These are phyloP conservation scores for Dendrolimus kikuchii DNA, from an alignment of 1,140 invertebrate genomes.

Conservation along the genomic window DNA sequence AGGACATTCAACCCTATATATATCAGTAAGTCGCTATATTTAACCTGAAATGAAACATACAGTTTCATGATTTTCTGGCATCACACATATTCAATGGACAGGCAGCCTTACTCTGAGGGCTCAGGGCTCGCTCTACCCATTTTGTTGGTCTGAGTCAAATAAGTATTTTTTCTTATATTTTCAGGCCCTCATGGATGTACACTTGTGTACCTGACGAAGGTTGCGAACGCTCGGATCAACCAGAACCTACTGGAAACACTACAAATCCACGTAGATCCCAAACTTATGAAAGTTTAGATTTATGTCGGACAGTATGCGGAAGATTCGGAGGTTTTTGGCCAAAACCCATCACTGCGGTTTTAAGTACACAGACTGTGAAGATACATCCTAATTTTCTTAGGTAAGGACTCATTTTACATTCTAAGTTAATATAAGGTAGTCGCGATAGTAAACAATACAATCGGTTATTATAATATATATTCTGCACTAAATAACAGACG, in stretches of 20 bases:
- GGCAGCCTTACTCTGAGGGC: neutral
- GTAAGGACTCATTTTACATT: constrained; percentile 21
- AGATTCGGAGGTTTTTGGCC: constrained; percentile 81
- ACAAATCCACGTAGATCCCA: constrained; percentile 5
- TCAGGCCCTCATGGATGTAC: constrained; percentile 57
- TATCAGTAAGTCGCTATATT: constrained; percentile 35
- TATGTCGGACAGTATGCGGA: constrained; percentile 80
- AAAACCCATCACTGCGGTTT: constrained; percentile 72
- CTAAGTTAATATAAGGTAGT: no score
- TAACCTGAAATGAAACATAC: no score
- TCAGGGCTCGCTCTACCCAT: neutral
- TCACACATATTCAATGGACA: no score
- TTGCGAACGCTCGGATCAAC: constrained; percentile 38
- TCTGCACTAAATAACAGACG: no score
- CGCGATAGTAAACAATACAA: no score
- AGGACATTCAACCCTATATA: constrained; percentile 17
- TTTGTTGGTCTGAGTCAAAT: neutral
- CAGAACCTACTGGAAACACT: constrained; percentile 16
- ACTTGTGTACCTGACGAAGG: constrained; percentile 50
- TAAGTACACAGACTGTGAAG: constrained; percentile 64
- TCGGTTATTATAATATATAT: no score
- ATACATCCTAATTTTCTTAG: constrained; percentile 73
- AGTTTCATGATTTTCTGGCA: no score
- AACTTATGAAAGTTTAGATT: constrained; percentile 59
- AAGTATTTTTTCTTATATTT: constrained; percentile 1